Evolutionary conservation across 2,888 invertebrate genomes (phyloP), one percentile per base, ranked within the genome.

Genomic region (Mactromeris polynyma): DNA sequence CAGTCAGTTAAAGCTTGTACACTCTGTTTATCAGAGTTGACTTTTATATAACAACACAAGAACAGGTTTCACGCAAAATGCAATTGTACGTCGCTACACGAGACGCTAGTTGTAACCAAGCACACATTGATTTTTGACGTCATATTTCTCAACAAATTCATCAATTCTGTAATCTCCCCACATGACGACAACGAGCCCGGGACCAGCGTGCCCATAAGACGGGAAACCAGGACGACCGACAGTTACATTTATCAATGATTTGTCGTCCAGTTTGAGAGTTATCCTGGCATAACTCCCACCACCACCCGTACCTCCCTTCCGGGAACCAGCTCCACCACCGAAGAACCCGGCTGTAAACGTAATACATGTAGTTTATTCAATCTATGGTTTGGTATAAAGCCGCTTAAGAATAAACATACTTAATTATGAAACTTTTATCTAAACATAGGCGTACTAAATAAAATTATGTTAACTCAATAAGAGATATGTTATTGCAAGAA

Each of bases 281-380:
- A 81, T 78, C 7, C 90, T 78, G 38, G 86, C 83, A 58, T 81
- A 89, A 26, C 89, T 88, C 1, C 92, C 92, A 14, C 92, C 92
- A 17, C 91, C 92, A 0, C 90, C 90, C 9, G 85, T 81, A 9
- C 92, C 92, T 33, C 91, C 91, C 4, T 31, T 78, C 17, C 84
- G 81, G 21, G 87, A 46, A 14, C 90, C 92, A 0, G 90, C 90
- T 4, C 92, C 92, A 33, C 92, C 92, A 19, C 92, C 92, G 80
- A 90, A 92, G 6, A 84, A 64, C 1, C 92, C 92, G 36, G 91
- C 92, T 92, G 79, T 1, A 88, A 87, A 89, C 26, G 11, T 26
- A 64, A 4, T 17, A 4, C 1, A 46, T 46, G 46, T 46, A 46
- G 11, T 46, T 46, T 46, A 46, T 17, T 17, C 46, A 46, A 46